A percentile compares a stretch with the other conserved stretches of the same genome.
phyloP scores from a whole-genome alignment of 2,888 invertebrate species.

The Eretmocerus hayati region DNA sequence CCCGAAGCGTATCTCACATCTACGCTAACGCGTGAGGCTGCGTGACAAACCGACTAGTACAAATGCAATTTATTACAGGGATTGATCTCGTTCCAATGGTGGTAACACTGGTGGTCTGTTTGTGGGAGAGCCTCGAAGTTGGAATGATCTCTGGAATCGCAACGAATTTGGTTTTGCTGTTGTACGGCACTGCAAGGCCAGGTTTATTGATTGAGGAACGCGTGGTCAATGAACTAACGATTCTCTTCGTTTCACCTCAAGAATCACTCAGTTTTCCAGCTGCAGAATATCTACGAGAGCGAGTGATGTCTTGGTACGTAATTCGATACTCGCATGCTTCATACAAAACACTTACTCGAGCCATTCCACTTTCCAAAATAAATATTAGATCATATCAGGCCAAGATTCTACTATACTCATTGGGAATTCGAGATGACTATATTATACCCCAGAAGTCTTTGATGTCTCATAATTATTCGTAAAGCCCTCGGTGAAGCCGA shows the following conservation, averaged over 20 bases:
- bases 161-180: slow-evolving; percentile 58
- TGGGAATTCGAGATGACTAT: too few relatives aligned
- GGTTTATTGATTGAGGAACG: slow-evolving; percentile 54
- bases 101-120: slow-evolving; percentile 62
- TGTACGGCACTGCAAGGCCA: slow-evolving; percentile 62
- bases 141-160: slow-evolving; percentile 61
- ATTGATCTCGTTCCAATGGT: slow-evolving; percentile 63
- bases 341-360: too few relatives aligned
- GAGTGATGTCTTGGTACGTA: slow-evolving; percentile 38
- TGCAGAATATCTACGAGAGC: slow-evolving; percentile 52
- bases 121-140: slow-evolving; percentile 63
- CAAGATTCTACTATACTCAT: too few relatives aligned
- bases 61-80: slow-evolving; percentile 56
- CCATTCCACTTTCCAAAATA: too few relatives aligned
- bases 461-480: too few relatives aligned
- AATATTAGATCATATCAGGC: too few relatives aligned
- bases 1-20: too few relatives aligned
- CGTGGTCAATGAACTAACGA: slow-evolving; percentile 46
- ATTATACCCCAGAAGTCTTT: too few relatives aligned
- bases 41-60: background rate
- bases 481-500: too few relatives aligned
- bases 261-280: slow-evolving; percentile 53
- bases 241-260: slow-evolving; percentile 36
- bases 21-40: background rate
- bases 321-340: background rate